Evolutionary conservation across 2,888 invertebrate genomes (phyloP), one percentile per base, ranked within the genome.

Genomic region (Leptogaster cylindrica): DNA sequence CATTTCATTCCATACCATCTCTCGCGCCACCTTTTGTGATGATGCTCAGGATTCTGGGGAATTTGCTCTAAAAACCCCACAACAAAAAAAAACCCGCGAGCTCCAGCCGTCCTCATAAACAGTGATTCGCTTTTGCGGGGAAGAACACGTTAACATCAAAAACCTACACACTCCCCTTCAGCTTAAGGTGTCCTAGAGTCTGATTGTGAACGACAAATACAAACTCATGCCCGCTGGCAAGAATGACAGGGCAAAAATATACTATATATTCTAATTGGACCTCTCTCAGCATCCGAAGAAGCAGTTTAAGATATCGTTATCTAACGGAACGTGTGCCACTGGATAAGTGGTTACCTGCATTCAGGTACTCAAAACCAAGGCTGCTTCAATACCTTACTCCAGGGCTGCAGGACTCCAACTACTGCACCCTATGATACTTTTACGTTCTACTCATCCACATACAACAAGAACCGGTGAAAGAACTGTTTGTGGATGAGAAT

Each of bases 271-370:
- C 33, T 55, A 55, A 55, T 55, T 55, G 55, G 55, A 55, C 55
- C 55, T 20, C 55, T 55, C 23, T 18, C 39, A 55, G 33, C 36
- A 12, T 39, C 25, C 55, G 36, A 55, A 33, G 55, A 55, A 55
- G 55, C 55, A 55, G 39, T 55, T 55, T 55, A 55, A 20, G 20
- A 39, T 55, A 55, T 55, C 55, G 55, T 55, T 55, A 55, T 55
- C 55, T 55, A 39, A 55, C 36, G 55, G 39, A 55, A 55, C 55
- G 55, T 55, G 55, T 55, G 55, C 55, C 55, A 55, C 55, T 36
- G 55, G 36, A 55, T 55, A 55, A 55, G 39, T 55, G 55, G 55
- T 36, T 36, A 12, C 28, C 52, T 27, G 16, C 36, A 33, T 36
- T 55, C 55, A 55, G 55, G 55, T 55, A 55, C 55, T 55, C 25